Percentiles rank a stretch among this genome's conserved stretches.
Conservation (phyloP, 2,888 invertebrate genomes). For the Melanostoma mellinum region DNA sequence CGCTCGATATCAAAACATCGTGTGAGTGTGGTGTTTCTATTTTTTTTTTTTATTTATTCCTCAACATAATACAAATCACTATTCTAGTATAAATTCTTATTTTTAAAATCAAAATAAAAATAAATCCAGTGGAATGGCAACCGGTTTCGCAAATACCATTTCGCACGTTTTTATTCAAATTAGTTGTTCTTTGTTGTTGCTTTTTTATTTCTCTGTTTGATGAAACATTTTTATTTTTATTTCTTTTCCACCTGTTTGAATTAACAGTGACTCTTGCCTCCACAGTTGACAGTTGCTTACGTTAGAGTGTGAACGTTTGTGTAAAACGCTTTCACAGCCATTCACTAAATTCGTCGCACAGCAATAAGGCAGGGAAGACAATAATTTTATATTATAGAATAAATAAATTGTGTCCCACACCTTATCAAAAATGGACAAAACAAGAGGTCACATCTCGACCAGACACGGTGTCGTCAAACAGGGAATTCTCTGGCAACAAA, state of each 20-base stretch:
- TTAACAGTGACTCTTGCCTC: constrained; percentile 27
- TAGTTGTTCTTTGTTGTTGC: constrained; percentile 47
- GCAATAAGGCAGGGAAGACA: constrained; percentile 31
- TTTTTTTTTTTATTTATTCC: constrained; percentile 3
- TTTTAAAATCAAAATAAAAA: constrained; percentile 32
- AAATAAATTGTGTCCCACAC: constrained; percentile 17
- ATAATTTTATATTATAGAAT: neutral
- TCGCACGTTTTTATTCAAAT: constrained; percentile 72
- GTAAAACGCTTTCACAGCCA: constrained; percentile 37
- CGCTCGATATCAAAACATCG: constrained; percentile 41
- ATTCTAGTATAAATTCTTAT: constrained; percentile 38
- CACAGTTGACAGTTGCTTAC: constrained; percentile 69
- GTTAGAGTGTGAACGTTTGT: constrained; percentile 61
- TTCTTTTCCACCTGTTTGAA: constrained; percentile 49
- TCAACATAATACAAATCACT: constrained; percentile 23
- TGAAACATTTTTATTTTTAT: constrained; percentile 16
- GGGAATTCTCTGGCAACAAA: constrained; percentile 67
- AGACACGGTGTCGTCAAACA: constrained; percentile 71
- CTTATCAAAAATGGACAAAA: constrained; percentile 45
- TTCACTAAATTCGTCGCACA: constrained; percentile 39
- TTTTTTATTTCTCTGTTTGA: constrained; percentile 13
- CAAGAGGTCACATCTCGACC: constrained; percentile 52
- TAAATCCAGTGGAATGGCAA: constrained; percentile 50
- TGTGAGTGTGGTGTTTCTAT: neutral
- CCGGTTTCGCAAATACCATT: constrained; percentile 71